Evolutionary conservation across 2,113 vertebrate genomes (phyloP), one percentile per base, ranked within the genome.

Genomic region (Electrona antarctica): DNA sequence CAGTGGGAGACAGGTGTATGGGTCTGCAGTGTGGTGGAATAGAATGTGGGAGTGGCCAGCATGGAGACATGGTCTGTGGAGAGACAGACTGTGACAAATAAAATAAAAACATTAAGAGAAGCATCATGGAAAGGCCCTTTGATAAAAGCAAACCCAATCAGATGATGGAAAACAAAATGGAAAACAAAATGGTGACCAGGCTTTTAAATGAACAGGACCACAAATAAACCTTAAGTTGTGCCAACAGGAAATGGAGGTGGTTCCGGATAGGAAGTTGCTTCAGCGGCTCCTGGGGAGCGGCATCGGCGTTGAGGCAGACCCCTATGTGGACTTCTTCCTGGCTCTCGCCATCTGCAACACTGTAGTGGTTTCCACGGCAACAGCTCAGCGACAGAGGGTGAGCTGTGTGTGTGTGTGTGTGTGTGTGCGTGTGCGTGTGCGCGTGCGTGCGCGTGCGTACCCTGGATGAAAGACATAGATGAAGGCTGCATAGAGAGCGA

Each of bases 341-440:
- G 95, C 96, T 73, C 92, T 99, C 29, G 91, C 95, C 85, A 95
- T 99, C 92, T 99, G 98, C 92, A 99, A 99, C 88, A 97, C 96
- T 0, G 98, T 98, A 82, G 87, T 98, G 90, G 97, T 99, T 86
- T 98, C 96, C 84, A 97, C 93, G 81, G 89, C 92, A 87, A 96
- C 95, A 0, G 90, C 94, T 77, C 94, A 92, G 88, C 93, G 95
- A 87, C 93, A 90, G 90, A 93, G 95, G 94, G 97, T 98, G 93
- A 95, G 92, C 14, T 4, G 79, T 51, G 47, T 1, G 74, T 74
- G 70, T 71, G 12, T 71, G 33, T 78, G 74, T 50, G 11, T 6
- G 33, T 6, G 5, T 4, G 79, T 51, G 47, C 1, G 76, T 72
- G 70, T 4, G 33, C 3, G 33, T 4, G 33, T 2, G 33, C 2